Evolutionary conservation across 2,888 invertebrate species (phyloP).

Genomic region (Morpho achilles): DNA sequence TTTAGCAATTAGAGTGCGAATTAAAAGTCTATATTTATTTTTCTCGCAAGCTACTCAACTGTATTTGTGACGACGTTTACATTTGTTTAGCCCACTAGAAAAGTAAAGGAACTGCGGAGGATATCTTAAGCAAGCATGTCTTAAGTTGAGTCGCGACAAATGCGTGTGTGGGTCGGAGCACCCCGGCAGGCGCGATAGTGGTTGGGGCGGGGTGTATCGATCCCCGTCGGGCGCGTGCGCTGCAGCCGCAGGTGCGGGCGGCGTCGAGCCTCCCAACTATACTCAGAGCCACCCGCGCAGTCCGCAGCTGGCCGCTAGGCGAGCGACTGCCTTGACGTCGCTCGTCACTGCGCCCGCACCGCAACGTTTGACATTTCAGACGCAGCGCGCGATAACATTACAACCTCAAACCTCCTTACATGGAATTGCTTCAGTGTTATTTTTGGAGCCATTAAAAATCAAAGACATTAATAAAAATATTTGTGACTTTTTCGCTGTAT

Average conservation of each 20-base stretch:
- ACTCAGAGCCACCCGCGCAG: slow-evolving; percentile 54
- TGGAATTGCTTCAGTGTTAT: slow-evolving; percentile 53
- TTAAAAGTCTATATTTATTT: no score
- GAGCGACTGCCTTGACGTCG: slow-evolving; percentile 52
- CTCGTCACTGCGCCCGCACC: slow-evolving; percentile 29
- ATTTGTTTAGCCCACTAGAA: slow-evolving; percentile 23
- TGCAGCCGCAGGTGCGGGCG: slow-evolving; percentile 48
- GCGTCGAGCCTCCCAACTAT: slow-evolving; percentile 46
- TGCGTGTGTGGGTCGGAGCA: slow-evolving; percentile 42
- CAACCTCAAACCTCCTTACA: slow-evolving; percentile 58
- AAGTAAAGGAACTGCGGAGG: slow-evolving; percentile 29
- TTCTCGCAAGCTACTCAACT: slow-evolving; percentile 3
- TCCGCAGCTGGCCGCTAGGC: slow-evolving; percentile 70
- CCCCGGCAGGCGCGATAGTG: slow-evolving; percentile 50
- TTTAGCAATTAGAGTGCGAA: no score
- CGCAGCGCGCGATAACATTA: slow-evolving; percentile 61
- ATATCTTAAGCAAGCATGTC: slow-evolving; percentile 42
- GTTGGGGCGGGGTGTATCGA: slow-evolving; percentile 74
- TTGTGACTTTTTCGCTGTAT: slow-evolving; percentile 4
- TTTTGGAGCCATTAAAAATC: slow-evolving; percentile 18
- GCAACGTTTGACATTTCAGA: slow-evolving; percentile 59
- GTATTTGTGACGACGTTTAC: slow-evolving; percentile 16
- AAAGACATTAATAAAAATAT: slow-evolving; percentile 4
- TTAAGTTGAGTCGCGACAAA: slow-evolving; percentile 41
- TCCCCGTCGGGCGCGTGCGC: slow-evolving; percentile 71